phyloP scores from a whole-genome alignment of 2,888 invertebrate genomes.

The Tachina lurida region DNA sequence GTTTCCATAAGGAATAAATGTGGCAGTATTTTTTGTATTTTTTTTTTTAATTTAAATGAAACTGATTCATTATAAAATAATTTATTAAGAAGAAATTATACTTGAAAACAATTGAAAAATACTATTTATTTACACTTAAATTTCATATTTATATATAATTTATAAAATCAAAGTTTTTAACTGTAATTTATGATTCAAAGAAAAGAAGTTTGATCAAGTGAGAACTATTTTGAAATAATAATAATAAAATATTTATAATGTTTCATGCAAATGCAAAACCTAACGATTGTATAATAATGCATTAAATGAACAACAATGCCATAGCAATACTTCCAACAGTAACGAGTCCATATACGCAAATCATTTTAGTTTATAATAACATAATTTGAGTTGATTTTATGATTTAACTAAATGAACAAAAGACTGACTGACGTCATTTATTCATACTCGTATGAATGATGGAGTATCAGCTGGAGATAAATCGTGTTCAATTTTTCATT shows the following conservation, averaged over 20 bases:
- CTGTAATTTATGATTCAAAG: not conserved
- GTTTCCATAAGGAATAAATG: too few species aligned
- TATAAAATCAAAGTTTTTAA: constrained; percentile 11
- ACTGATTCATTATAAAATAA: not conserved
- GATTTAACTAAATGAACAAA: constrained; percentile 1
- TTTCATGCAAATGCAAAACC: not conserved
- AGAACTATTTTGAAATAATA: not conserved
- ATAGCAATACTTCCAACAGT: not conserved
- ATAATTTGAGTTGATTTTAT: constrained; percentile 3
- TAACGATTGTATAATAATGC: not conserved
- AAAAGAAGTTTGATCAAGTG: constrained; percentile 21
- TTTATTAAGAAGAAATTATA: not conserved
- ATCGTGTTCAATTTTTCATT: not conserved
- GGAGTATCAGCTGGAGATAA: not conserved
- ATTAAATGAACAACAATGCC: not conserved
- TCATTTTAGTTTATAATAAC: not conserved
- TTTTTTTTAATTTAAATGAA: not conserved
- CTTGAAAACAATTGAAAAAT: not conserved
- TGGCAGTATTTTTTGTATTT: too few species aligned
- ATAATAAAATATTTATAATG: constrained; percentile 8
- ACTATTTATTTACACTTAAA: not conserved
- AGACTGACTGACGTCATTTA: constrained; percentile 36
- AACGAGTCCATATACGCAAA: not conserved
- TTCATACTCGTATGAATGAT: too few species aligned
- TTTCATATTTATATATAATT: not conserved